These are phyloP conservation scores for Mormyrus iriodes DNA, from an alignment of 2,113 vertebrate genomes.

Conservation along the genomic window DNA sequence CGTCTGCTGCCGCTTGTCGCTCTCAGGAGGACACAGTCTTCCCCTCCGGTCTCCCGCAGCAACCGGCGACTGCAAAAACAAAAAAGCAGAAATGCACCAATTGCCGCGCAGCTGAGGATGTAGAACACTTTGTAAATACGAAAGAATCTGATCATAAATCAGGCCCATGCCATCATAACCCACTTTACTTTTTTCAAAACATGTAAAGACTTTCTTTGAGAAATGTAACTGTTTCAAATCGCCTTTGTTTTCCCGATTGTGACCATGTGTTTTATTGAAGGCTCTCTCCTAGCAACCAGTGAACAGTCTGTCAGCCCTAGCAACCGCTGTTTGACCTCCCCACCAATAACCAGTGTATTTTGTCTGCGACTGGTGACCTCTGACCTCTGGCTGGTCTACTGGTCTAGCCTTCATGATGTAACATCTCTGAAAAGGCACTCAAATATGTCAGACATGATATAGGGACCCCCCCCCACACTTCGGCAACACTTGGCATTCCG, in stretches of 20 bases:
- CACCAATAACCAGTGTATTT: not conserved
- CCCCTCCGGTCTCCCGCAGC: constrained; percentile 28
- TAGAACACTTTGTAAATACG: not conserved
- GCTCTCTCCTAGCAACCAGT: constrained; percentile 6
- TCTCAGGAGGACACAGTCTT: constrained; percentile 35
- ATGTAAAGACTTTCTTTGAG: not conserved
- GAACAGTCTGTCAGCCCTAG: not conserved
- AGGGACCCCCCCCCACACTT: not conserved
- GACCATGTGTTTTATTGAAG: not conserved
- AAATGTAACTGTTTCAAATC: not conserved
- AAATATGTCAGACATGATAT: not conserved
- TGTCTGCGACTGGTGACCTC: constrained; percentile 20
- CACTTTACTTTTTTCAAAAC: not conserved
- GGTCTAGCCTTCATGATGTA: constrained; percentile 15
- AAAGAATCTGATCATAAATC: constrained; percentile 10
- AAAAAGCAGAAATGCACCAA: constrained; percentile 17
- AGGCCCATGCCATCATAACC: not conserved
- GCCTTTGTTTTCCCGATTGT: not conserved
- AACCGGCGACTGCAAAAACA: constrained; percentile 44
- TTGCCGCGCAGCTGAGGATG: not conserved
- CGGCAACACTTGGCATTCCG: not conserved
- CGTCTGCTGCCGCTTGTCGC: constrained; percentile 32
- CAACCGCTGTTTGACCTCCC: not conserved
- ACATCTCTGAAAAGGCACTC: not conserved
- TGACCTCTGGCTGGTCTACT: not conserved